phyloP scores from a whole-genome alignment of 2,888 invertebrate genomes.

The Mesochorus sp. region DNA sequence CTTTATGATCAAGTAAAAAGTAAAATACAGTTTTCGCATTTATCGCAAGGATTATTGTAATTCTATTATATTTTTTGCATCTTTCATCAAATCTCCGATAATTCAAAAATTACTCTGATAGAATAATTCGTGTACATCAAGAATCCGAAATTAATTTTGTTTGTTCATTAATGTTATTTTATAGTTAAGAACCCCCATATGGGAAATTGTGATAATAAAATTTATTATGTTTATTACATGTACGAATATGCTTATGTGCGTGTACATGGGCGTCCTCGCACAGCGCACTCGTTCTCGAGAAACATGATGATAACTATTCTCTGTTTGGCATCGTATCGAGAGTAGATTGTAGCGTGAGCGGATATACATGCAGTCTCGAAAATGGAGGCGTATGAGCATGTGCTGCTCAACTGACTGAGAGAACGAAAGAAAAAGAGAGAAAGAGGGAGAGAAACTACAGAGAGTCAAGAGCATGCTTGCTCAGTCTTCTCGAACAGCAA shows the following conservation, averaged over 20 bases:
- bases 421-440: conserved; percentile 13
- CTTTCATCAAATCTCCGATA: no score
- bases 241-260: neutral
- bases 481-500: conserved; percentile 47
- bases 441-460: conserved; percentile 62
- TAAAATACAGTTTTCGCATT: no score
- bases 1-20: no score
- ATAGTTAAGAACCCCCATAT: no score
- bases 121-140: no score
- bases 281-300: conserved; percentile 32
- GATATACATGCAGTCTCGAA: conserved; percentile 70
- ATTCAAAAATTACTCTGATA: no score
- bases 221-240: no score
- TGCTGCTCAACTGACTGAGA: conserved; percentile 30
- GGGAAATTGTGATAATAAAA: no score
- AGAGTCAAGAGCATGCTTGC: conserved; percentile 30
- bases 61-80: no score
- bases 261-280: neutral
- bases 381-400: conserved; percentile 71
- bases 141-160: no score
- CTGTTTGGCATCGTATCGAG: conserved; percentile 33
- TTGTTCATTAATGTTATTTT: no score
- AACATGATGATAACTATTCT: conserved; percentile 49
- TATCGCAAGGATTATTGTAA: no score
- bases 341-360: conserved; percentile 33